Evolutionary conservation across 2,113 vertebrate species (phyloP).

Genomic region (Camarhynchus parvulus): DNA sequence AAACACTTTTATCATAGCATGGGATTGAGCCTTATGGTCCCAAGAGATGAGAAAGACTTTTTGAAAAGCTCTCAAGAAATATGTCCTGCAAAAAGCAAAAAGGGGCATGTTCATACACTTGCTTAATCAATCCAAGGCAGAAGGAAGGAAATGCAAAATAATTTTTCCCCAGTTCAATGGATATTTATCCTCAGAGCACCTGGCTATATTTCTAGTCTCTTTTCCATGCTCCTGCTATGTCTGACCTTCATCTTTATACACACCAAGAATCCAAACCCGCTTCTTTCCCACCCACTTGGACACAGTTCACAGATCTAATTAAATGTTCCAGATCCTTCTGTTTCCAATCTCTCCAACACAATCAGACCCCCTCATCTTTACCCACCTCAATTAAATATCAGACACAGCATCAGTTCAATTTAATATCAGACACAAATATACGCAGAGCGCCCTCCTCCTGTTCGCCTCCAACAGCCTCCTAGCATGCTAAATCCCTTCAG

Average conservation of each 20-base stretch:
- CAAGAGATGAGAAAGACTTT: not conserved
- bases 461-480: fast-evolving
- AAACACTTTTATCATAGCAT: not conserved
- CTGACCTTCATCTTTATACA: not conserved
- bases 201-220: not conserved
- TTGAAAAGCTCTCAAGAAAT: not conserved
- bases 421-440: not conserved
- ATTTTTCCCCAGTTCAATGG: not conserved
- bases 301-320: not conserved
- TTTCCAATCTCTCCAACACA: not conserved
- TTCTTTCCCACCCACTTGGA: not conserved
- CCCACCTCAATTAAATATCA: not conserved
- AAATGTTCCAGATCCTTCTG: not conserved
- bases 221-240: not conserved
- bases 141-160: not conserved
- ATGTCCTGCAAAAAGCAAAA: not conserved
- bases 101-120: not conserved
- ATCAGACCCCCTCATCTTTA: not conserved
- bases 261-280: fast-evolving
- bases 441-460: fast-evolving
- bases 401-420: not conserved
- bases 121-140: not conserved
- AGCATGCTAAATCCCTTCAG: not conserved
- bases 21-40: not conserved
- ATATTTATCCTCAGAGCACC: not conserved